These are phyloP conservation scores for Atherix ibis DNA, from an alignment of 2,888 invertebrate genomes.

Conservation along the genomic window DNA sequence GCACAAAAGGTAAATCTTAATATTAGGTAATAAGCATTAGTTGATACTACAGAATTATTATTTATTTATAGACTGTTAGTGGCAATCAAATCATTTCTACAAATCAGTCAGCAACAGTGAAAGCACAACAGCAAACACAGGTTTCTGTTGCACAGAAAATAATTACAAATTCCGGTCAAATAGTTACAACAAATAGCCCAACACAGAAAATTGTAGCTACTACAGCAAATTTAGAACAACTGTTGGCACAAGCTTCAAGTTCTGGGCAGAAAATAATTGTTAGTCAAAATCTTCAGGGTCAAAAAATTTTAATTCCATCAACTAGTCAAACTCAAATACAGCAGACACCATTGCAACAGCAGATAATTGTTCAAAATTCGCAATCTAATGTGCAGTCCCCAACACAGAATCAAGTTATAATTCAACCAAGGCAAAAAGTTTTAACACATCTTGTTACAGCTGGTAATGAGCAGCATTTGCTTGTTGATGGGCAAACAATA, in stretches of 20 bases:
- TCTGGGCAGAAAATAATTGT: slow-evolving; percentile 26
- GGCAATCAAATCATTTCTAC: too few relatives aligned
- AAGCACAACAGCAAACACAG: slow-evolving; percentile 2
- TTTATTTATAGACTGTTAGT: slow-evolving; percentile 4
- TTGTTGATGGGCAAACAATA: slow-evolving; percentile 31
- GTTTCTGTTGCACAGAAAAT: slow-evolving; percentile 8
- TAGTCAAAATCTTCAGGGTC: slow-evolving; percentile 28
- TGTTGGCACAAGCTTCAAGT: slow-evolving; percentile 22
- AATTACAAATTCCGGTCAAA: slow-evolving; percentile 10
- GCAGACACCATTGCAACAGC: slow-evolving; percentile 12
- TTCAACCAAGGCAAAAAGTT: slow-evolving; percentile 24
- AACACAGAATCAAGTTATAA: slow-evolving; percentile 18
- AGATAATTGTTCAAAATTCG: slow-evolving; percentile 8
- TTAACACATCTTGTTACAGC: slow-evolving; percentile 32
- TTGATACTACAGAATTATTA: too few relatives aligned
- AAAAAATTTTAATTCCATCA: slow-evolving; percentile 30
- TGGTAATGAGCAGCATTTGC: slow-evolving; percentile 31
- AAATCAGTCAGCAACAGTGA: too few relatives aligned
- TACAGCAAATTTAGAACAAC: slow-evolving; percentile 23
- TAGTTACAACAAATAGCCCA: slow-evolving; percentile 14
- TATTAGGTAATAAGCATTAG: too few relatives aligned
- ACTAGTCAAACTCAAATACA: slow-evolving; percentile 13
- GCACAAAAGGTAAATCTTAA: slow-evolving; percentile 19
- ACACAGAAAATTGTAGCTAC: slow-evolving; percentile 12
- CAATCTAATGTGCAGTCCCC: slow-evolving; percentile 12